Base-by-base conservation (phyloP, 2,113 vertebrate species). In the Pithys albifrons region DNA sequence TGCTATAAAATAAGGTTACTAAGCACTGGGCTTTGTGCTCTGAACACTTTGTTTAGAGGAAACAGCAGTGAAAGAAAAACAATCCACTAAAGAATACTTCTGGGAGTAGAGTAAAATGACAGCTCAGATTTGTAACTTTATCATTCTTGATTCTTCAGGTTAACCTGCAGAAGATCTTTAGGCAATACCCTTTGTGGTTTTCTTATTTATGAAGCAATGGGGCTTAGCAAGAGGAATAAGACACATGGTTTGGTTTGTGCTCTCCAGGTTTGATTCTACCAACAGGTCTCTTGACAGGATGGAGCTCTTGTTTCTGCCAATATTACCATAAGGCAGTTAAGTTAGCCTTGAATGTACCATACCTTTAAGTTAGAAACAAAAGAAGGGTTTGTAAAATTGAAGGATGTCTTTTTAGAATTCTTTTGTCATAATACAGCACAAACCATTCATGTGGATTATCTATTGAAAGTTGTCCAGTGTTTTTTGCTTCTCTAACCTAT, bases 361-460 rank as follows among this genome's bases (percentile, higher is more conserved):
- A 39, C 14, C 9, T 85, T 85, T 73, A 76, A 46, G 48, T 80
- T 39, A 67, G 33, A 89, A 95, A 46, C 6, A 62, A 73, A 87
- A 46, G 10, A 82, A 76, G 2, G 6, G 7, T 57, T 93, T 85
- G 31, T 82, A 33, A 75, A 94, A 77, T 49, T 51, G 5, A 15
- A 75, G 46, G 12, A 55, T 39, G 5, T 89, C 19, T 71, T 31
- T 85, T 87, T 87, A 43, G 11, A 31, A 29, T 80, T 89, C 12
- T 58, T 7, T 62, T 76, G 24, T 73, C 4, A 5, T 67, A 70
- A 66, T 24, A 19, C 2, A 4, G 43, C 31, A 55, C 29, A 61
- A 72, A 74, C 19, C 1, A 4, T 59, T 77, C 7, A 14, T 0
- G 0, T 35, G 12, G 17, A 18, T 71, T 72, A 37, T 52, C 1